Conservation (phyloP, 2,888 invertebrate species). For the Cephus pygmeus region DNA sequence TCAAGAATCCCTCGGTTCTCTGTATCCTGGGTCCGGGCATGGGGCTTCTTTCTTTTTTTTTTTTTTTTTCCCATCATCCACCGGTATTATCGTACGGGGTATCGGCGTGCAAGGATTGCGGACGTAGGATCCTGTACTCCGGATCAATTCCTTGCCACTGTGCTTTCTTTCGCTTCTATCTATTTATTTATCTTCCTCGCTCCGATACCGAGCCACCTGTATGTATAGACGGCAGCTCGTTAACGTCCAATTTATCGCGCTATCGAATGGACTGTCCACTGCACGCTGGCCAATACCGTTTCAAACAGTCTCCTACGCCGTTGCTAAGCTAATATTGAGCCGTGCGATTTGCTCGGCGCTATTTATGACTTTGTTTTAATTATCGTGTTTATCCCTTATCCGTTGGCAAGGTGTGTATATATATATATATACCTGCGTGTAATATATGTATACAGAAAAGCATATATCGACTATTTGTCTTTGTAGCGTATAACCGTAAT, state of each 20-base stretch:
- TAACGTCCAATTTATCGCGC: neutral
- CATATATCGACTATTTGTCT: neutral
- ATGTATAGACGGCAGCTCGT: neutral
- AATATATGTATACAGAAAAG: neutral
- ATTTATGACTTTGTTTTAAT: constrained; percentile 44
- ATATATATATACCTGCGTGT: neutral
- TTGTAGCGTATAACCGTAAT: neutral
- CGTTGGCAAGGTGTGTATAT: neutral
- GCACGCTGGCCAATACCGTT: neutral
- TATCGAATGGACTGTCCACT: neutral
- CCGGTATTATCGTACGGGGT: neutral
- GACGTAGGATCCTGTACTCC: neutral
- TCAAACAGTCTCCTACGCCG: neutral
- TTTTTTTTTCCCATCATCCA: neutral
- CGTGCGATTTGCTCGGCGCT: constrained; percentile 17
- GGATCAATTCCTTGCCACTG: neutral
- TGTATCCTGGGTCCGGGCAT: no score
- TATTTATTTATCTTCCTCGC: neutral
- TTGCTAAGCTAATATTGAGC: constrained; percentile 40
- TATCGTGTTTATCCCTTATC: constrained; percentile 23
- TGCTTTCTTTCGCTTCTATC: neutral
- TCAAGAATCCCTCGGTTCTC: constrained; percentile 30
- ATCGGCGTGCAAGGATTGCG: neutral
- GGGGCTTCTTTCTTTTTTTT: no score
- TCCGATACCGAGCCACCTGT: neutral